Evolutionary conservation across 1,140 invertebrate genomes (phyloP), one percentile per base, ranked within the genome.

Genomic region (Plutomurus gul): DNA sequence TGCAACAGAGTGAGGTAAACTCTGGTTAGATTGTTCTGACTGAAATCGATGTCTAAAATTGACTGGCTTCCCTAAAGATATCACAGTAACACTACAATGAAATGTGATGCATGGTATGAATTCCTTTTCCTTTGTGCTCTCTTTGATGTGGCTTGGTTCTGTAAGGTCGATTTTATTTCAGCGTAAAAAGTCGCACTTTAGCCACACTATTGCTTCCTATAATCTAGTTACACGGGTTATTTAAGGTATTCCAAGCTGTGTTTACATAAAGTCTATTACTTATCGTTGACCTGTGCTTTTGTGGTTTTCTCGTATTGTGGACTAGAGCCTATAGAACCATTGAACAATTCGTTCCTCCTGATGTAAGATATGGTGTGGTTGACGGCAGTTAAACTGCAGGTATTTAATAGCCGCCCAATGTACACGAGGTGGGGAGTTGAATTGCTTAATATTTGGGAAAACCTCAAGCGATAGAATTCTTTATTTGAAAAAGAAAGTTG

Each of bases 171-270:
- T 65, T 65, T 65, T 65, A n/a, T 43, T 43, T 43, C 56, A 65
- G 56, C 27, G 56, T 65, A 65, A 65, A 65, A 65, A 65, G 56
- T 65, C 56, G 56, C 56, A 33, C 56, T 33, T 65, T 65, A 65
- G 56, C 56, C 18, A 33, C 16, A 33, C 56, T 65, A 43, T 43
- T 13, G 7, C 11, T 13, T 43, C 39, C 11, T n/a, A 10, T 43
- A 10, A 43, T 13, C 39, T 43, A n/a, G 39, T 43, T 10, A 10
- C 10, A 13, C 11, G 39, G 39, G n/a, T 43, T 43, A 3, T n/a
- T 13, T 43, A 8, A 13, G 39, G 11, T 13, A 13, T 43, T 43
- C 11, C 39, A 43, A 13, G 1, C 10, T 36, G 11, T 33, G 56
- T 30, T 65, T 65, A 65, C 25, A 65, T n/a, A 65, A 27, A 43